phyloP scores from a whole-genome alignment of 2,888 invertebrate species.

The Disparrhopalites patrizii region DNA sequence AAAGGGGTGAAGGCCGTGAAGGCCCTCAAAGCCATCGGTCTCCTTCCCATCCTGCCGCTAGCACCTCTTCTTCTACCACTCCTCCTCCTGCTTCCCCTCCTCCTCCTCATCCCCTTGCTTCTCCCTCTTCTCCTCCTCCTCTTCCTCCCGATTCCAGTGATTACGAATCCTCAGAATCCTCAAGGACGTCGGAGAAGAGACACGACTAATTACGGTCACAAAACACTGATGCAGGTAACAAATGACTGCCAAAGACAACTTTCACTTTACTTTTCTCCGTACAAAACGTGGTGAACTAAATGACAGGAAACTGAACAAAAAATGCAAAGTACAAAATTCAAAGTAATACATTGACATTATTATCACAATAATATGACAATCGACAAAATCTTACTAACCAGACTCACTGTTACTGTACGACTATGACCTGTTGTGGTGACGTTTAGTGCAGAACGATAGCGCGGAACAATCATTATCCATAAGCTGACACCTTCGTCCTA shows the following conservation, averaged over 20 bases:
- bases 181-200: slow-evolving; percentile 24
- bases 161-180: slow-evolving; percentile 33
- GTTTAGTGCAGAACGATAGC: too few relatives aligned
- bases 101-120: slow-evolving; percentile 32
- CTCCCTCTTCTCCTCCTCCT: slow-evolving; percentile 31
- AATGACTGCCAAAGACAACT: too few relatives aligned
- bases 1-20: slow-evolving; percentile 45
- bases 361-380: too few relatives aligned
- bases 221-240: slow-evolving; percentile 41
- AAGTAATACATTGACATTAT: background rate
- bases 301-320: background rate
- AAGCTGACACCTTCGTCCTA: too few relatives aligned
- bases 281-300: too few relatives aligned
- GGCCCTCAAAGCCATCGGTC: slow-evolving; percentile 34
- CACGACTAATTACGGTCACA: slow-evolving; percentile 16
- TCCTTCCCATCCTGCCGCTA: slow-evolving; percentile 34
- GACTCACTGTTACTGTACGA: background rate
- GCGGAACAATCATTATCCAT: too few relatives aligned
- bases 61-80: slow-evolving; percentile 34
- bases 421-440: too few relatives aligned
- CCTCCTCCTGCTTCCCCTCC: slow-evolving; percentile 28
- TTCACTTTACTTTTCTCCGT: too few relatives aligned
- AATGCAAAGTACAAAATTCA: background rate
- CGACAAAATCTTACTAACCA: too few relatives aligned
- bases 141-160: slow-evolving; percentile 34